A percentile compares a stretch with the other conserved stretches of the same genome.
phyloP scores from a whole-genome alignment of 2,113 vertebrate genomes.

The Melanostigma gelatinosum region DNA sequence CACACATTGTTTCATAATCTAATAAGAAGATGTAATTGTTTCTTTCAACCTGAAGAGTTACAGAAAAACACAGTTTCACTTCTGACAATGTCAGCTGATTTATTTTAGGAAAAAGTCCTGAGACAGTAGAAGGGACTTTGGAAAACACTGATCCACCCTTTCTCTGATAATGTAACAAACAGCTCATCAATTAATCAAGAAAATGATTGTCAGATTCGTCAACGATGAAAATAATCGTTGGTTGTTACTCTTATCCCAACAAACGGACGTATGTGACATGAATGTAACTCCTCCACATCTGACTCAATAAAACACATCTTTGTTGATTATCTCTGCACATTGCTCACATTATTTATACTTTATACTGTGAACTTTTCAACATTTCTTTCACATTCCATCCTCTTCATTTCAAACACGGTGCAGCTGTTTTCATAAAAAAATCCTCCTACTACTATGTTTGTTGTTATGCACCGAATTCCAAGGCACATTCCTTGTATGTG shows the following conservation, averaged over 20 bases:
- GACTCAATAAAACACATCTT: background rate
- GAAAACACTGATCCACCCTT: too few species aligned
- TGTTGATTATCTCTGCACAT: background rate
- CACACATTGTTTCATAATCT: slow-evolving; percentile 1
- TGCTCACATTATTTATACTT: background rate
- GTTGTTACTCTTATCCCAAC: background rate
- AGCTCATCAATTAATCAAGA: background rate
- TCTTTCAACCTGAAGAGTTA: background rate
- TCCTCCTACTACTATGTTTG: background rate
- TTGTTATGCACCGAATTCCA: background rate
- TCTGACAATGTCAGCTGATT: background rate
- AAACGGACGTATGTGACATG: background rate
- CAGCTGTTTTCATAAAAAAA: background rate
- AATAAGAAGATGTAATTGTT: background rate
- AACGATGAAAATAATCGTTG: background rate
- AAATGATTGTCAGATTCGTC: background rate
- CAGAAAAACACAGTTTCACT: slow-evolving; percentile 13
- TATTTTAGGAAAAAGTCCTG: background rate
- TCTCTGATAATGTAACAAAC: background rate
- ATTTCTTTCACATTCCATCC: background rate
- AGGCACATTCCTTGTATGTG: background rate
- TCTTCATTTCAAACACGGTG: background rate
- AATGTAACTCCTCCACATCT: background rate
- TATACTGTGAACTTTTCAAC: background rate
- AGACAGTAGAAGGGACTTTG: background rate